These are phyloP conservation scores for Pitangus sulphuratus DNA, from an alignment of 2,797 vertebrate species.

Conservation along the genomic window DNA sequence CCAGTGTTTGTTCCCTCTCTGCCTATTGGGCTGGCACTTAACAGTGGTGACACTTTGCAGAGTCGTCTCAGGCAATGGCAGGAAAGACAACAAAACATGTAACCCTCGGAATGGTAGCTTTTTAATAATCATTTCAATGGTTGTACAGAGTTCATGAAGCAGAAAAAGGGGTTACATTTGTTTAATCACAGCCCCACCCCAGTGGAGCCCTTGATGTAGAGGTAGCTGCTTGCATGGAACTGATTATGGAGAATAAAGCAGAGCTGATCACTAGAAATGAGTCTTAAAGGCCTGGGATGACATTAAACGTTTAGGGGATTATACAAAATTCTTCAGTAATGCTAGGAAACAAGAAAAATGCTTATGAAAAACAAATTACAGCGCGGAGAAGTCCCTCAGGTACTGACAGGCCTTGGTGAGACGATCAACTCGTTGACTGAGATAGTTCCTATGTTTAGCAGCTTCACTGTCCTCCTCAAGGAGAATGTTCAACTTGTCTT, in stretches of 20 bases:
- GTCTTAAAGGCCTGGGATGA: neutral
- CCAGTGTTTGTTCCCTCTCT: neutral
- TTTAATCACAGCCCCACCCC: neutral
- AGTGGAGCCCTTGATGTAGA: neutral
- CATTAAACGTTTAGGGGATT: neutral
- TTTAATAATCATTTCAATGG: neutral
- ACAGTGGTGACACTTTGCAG: neutral
- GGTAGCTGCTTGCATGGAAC: neutral
- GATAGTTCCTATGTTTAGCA: constrained; percentile 62
- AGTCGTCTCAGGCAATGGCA: neutral
- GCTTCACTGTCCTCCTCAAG: constrained; percentile 82
- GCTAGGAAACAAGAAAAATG: neutral
- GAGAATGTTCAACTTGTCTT: constrained; percentile 55
- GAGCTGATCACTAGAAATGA: neutral
- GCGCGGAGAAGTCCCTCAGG: constrained; percentile 64
- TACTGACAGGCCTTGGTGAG: constrained; percentile 76
- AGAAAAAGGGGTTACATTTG: neutral
- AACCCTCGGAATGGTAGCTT: neutral
- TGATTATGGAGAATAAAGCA: neutral
- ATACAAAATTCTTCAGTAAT: neutral
- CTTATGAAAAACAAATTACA: neutral
- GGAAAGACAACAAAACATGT: neutral
- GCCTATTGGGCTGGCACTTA: neutral
- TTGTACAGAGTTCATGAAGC: neutral
- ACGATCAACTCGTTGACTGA: constrained; percentile 70